These are phyloP conservation scores for Dendrocopos noguchii DNA, from an alignment of 2,113 vertebrate genomes.

Conservation along the genomic window DNA sequence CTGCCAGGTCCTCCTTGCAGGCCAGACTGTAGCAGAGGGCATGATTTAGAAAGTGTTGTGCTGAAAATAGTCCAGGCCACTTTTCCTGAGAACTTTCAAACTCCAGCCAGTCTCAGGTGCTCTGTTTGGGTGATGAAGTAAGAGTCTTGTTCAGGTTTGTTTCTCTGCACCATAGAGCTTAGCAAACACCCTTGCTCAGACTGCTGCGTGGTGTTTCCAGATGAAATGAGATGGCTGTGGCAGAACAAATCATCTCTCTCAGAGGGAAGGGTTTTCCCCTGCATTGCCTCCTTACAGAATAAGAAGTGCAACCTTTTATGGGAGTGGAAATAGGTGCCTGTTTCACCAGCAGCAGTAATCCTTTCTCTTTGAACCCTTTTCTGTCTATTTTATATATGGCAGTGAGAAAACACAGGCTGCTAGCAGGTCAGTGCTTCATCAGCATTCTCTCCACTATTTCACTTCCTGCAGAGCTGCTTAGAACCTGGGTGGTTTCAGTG, in stretches of 20 bases:
- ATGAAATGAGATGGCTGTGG: background rate
- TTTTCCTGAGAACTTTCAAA: background rate
- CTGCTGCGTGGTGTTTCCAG: background rate
- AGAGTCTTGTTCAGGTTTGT: background rate
- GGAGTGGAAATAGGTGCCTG: background rate
- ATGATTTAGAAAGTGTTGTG: background rate
- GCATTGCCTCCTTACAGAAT: background rate
- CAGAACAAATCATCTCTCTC: background rate
- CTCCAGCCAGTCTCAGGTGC: background rate
- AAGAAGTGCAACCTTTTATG: background rate
- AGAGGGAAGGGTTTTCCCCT: background rate
- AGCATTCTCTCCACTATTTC: background rate
- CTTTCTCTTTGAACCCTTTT: background rate
- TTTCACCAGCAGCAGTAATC: background rate
- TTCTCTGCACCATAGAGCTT: background rate
- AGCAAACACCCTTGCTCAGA: background rate
- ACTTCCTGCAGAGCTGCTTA: background rate
- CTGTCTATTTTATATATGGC: background rate
- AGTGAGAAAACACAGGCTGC: background rate
- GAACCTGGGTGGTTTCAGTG: background rate
- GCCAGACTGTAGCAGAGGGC: background rate
- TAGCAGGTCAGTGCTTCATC: background rate
- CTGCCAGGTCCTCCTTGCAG: background rate
- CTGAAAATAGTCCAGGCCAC: background rate
- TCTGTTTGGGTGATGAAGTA: background rate